A percentile compares a stretch with the other conserved stretches of the same genome.
phyloP scores from a whole-genome alignment of 2,888 invertebrate species.

The Sepiola atlantica region DNA sequence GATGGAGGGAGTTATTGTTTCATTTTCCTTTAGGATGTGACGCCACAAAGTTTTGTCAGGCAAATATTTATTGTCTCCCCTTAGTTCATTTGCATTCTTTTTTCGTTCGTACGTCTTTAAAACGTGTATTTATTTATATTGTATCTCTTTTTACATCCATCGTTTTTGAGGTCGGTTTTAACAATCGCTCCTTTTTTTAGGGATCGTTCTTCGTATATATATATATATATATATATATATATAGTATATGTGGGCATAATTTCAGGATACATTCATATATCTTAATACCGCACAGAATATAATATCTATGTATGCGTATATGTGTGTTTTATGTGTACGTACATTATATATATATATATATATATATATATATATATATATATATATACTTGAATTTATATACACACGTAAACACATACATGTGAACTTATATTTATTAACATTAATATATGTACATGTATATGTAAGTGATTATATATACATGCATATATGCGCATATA shows the following conservation, averaged over 20 bases:
- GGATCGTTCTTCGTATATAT: background rate
- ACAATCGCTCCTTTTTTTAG: background rate
- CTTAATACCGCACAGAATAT: background rate
- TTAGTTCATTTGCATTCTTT: background rate
- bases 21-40: background rate
- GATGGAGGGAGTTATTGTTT: background rate
- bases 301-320: background rate
- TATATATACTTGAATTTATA: background rate
- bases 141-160: background rate
- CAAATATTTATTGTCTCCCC: background rate
- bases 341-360: background rate
- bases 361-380: conserved; percentile 24
- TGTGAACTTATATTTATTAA: no score
- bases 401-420: background rate
- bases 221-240: no score
- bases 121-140: background rate
- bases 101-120: background rate
- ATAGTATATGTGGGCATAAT: background rate
- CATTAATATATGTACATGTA: background rate
- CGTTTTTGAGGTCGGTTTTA: background rate
- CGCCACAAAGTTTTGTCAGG: background rate
- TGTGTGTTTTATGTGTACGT: background rate
- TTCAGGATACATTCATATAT: background rate
- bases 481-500: background rate
- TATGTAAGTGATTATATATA: background rate